Base-by-base conservation (phyloP, 2,113 vertebrate genomes). In the Octodon degus region DNA sequence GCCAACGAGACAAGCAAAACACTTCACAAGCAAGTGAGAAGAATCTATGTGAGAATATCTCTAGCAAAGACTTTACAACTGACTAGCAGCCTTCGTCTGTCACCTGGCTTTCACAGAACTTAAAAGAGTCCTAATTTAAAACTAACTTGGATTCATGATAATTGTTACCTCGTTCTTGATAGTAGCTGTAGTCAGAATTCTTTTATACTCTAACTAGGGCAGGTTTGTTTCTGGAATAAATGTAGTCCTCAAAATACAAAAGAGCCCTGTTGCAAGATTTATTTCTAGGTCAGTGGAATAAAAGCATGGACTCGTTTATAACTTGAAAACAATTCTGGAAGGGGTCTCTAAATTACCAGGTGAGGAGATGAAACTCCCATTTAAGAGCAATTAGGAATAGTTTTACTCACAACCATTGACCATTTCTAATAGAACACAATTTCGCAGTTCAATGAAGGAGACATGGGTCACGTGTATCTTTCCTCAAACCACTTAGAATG, bases 211-310 rank as follows among this genome's bases (percentile, higher is more conserved):
- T 94, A 87, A 94, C 68, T 53, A 84, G 92, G 86, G 27, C 86
- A 86, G 89, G 63, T 55, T 81, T 30, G 30, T 91, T 96, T 83
- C 63, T 68, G 72, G 67, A 83, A 79, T 74, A 85, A 80, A 81
- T 14, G 53, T 17, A 74, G 80, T 9, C 63, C 55, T 92, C 72
- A 67, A 81, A 92, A 86, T 76, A 79, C 55, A 76, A 58, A 96
- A 58, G 62, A 47, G 11, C 10, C 84, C 34, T 96, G 53, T 93
- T 92, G 37, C 19, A 55, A 95, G 93, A 90, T 63, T 40, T 32
- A 16, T 81, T 92, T 96, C 37, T 55, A 81, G 91, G 70, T 67
- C 50, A 70, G n/a, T 20, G 43, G 84, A 87, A 43, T 34, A 0
- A 27, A 94, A 86, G 34, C 37, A 20, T 60, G 85, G 43, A 84